Base-by-base conservation (phyloP, 2,888 invertebrate genomes). In the Schizaphis graminum region DNA sequence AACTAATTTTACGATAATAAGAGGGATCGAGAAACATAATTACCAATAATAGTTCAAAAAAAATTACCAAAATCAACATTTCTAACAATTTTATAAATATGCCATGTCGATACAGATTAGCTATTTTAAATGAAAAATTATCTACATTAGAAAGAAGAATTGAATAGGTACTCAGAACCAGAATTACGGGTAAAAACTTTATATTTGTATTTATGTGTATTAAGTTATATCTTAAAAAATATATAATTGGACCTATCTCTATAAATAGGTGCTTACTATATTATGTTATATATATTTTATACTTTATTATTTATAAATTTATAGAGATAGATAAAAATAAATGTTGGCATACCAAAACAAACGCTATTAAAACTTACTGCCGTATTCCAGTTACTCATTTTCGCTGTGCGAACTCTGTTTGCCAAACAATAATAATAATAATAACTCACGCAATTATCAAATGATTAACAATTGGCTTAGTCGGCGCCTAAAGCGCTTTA, bases 151-250 rank as follows among this genome's bases (percentile, higher is more conserved):
- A 99, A 96, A 97, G 99, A 95, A 98, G 99, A 96, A 99, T 99
- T 95, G 99, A 99, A 96, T 99, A n/a, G n/a, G n/a, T n/a, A 99
- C 96, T 97, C 99, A 95, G 99, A 99, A 97, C 97, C 99, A 95
- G 99, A 99, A 97, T 99, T 99, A 95, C 98, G 98, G 96, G 99
- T 99, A 96, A 97, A 97, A 94, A 28, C 24, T 57, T 13, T 47
- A 88, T 88, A 57, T 57, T 77, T 57, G 26, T 67, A 5, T 21
- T 77, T 92, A 88, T 77, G 49, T 87, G 49, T 49, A 28, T 49
- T 88, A 56, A 89, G 61, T 94, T 85, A 10, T 35, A 88, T 10
- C 3, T 88, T 53, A 53, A n/a, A 87, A 88, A 88, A 53, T 88
- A n/a, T 53, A 53, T 88, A 35, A 88, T 88, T 53, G 35, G 8